Evolutionary conservation across 2,888 invertebrate genomes (phyloP).

Genomic region (Hydrotaea cyrtoneurina): DNA sequence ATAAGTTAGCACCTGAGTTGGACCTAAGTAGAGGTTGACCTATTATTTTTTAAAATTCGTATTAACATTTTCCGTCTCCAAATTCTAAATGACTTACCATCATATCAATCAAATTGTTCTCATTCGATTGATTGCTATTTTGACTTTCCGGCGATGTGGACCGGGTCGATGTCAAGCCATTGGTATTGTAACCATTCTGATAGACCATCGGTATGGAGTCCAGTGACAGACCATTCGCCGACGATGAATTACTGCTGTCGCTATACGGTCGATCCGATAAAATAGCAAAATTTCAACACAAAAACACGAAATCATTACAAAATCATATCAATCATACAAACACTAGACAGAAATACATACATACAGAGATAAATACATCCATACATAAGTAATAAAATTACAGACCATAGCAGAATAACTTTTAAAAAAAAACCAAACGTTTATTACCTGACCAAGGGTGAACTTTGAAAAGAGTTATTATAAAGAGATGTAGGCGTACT

Average conservation of each 20-base stretch:
- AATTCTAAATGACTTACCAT: slow-evolving; percentile 75
- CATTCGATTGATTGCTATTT: slow-evolving; percentile 78
- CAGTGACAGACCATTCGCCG: slow-evolving; percentile 75
- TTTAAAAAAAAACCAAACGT: slow-evolving; percentile 2
- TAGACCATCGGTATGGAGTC: slow-evolving; percentile 77
- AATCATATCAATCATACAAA: background rate
- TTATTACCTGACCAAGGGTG: slow-evolving; percentile 80
- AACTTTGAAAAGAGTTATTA: slow-evolving; percentile 80
- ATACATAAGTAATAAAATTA: background rate
- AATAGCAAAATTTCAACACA: background rate
- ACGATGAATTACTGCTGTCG: slow-evolving; percentile 78
- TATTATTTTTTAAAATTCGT: too few species aligned
- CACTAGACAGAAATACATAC: background rate
- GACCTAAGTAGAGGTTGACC: too few species aligned
- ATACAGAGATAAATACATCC: background rate
- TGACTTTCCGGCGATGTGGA: slow-evolving; percentile 80
- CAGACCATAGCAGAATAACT: background rate
- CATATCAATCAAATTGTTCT: slow-evolving; percentile 78
- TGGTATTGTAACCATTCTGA: slow-evolving; percentile 70
- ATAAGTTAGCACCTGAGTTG: too few species aligned
- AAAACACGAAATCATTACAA: background rate
- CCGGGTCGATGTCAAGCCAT: slow-evolving; percentile 75
- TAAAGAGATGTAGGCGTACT: slow-evolving; percentile 80
- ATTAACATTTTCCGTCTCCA: too few species aligned
- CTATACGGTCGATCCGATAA: slow-evolving; percentile 68